Conservation (phyloP, 2,888 invertebrate genomes). For the Agrotis puta region DNA sequence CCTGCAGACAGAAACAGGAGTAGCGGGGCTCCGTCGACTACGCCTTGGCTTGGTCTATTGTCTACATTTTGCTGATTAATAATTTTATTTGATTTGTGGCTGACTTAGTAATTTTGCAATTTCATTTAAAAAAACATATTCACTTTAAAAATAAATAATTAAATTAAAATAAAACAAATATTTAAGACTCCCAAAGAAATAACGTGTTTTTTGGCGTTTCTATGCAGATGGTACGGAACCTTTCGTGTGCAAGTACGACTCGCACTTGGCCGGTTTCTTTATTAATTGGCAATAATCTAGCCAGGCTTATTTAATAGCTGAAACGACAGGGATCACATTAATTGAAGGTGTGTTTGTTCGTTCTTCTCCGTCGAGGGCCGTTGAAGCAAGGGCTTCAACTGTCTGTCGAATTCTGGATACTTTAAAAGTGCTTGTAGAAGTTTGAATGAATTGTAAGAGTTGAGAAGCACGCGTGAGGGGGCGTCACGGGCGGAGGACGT, state of each 20-base stretch:
- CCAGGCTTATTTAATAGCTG: background rate
- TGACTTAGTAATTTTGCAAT: too few relatives aligned
- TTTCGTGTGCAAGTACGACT: too few relatives aligned
- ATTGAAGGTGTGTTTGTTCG: background rate
- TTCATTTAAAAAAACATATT: too few relatives aligned
- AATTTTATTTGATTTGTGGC: too few relatives aligned
- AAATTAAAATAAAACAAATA: too few relatives aligned
- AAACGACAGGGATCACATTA: background rate
- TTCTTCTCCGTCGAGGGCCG: background rate
- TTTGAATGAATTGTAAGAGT: background rate
- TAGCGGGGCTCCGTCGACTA: too few relatives aligned
- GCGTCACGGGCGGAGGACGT: constrained; percentile 1
- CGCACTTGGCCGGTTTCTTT: background rate
- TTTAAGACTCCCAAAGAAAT: too few relatives aligned
- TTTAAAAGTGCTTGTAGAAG: background rate
- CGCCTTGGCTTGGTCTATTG: too few relatives aligned
- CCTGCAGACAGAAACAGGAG: too few relatives aligned
- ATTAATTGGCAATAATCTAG: background rate
- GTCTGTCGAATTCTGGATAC: background rate
- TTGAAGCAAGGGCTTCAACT: background rate
- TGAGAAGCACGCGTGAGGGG: background rate
- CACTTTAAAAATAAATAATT: too few relatives aligned
- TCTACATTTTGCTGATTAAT: too few relatives aligned
- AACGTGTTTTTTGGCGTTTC: background rate
- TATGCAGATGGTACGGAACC: background rate